A percentile compares a stretch with the other conserved stretches of the same genome.
phyloP scores from a whole-genome alignment of 2,888 invertebrate species.

The Pammene fasciana region DNA sequence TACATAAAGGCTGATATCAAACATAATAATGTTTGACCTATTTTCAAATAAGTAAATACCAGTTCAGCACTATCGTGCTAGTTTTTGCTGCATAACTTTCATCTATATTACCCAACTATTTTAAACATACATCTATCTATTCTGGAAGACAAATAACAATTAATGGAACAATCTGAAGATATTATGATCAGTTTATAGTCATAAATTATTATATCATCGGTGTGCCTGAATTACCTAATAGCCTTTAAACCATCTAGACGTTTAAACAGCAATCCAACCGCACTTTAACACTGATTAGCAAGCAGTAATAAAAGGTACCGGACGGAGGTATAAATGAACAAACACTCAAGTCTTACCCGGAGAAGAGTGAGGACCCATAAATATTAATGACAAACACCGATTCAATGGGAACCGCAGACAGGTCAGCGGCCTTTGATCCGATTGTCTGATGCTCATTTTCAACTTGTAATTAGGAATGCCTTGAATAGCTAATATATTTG shows the following conservation, averaged over 20 bases:
- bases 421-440: conserved; percentile 76
- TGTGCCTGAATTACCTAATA: too few species aligned
- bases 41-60: too few species aligned
- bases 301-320: conserved; percentile 32
- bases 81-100: neutral
- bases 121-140: neutral
- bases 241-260: neutral
- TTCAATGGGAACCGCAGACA: conserved; percentile 69
- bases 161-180: neutral
- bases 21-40: too few species aligned
- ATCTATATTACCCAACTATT: neutral
- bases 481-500: conserved; percentile 55
- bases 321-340: conserved; percentile 63
- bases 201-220: too few species aligned
- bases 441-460: conserved; percentile 72
- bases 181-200: neutral
- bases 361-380: conserved; percentile 72
- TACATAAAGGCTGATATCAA: too few species aligned
- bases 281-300: conserved; percentile 35
- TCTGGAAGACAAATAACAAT: neutral
- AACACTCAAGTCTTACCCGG: conserved; percentile 70
- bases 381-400: conserved; percentile 79
- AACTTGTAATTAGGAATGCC: conserved; percentile 72
- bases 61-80: too few species aligned
- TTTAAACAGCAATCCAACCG: conserved; percentile 5